Conservation (phyloP, 2,888 invertebrate genomes). For the Choristoneura rosaceana region DNA sequence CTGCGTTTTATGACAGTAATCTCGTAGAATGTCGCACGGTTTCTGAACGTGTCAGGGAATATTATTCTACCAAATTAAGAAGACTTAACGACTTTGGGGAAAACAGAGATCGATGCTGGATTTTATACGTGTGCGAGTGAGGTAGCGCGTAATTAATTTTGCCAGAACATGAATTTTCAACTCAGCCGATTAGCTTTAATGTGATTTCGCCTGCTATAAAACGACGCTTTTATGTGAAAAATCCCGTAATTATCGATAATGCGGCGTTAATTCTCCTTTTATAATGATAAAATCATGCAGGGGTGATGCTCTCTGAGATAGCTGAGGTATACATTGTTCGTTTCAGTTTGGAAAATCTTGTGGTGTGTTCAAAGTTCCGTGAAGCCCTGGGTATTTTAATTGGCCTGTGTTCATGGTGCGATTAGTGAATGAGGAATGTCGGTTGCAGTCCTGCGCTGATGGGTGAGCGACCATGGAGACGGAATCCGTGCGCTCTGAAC, state of each 20-base stretch:
- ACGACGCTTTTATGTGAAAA: conserved; percentile 71
- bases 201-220: conserved; percentile 67
- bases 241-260: conserved; percentile 64
- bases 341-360: conserved; percentile 52
- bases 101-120: conserved; percentile 44
- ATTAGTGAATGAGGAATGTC: conserved; percentile 63
- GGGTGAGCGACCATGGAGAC: conserved; percentile 91
- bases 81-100: neutral
- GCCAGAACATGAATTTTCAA: conserved; percentile 43
- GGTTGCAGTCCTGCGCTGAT: conserved; percentile 65
- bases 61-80: conserved; percentile 49
- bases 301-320: conserved; percentile 37
- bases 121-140: conserved; percentile 40
- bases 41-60: conserved; percentile 57
- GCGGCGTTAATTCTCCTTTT: conserved; percentile 62
- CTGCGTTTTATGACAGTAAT: conserved; percentile 21
- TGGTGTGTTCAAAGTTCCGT: conserved; percentile 64
- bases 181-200: conserved; percentile 53
- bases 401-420: conserved; percentile 67
- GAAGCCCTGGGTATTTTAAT: conserved; percentile 74
- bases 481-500: conserved; percentile 96
- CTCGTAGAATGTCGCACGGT: conserved; percentile 33
- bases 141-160: conserved; percentile 46
- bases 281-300: conserved; percentile 40
- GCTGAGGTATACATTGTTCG: conserved; percentile 41